Percentiles rank a stretch among this genome's conserved stretches.
Conservation (phyloP, 2,797 vertebrate genomes). For the Percopsis omiscomaycus region DNA sequence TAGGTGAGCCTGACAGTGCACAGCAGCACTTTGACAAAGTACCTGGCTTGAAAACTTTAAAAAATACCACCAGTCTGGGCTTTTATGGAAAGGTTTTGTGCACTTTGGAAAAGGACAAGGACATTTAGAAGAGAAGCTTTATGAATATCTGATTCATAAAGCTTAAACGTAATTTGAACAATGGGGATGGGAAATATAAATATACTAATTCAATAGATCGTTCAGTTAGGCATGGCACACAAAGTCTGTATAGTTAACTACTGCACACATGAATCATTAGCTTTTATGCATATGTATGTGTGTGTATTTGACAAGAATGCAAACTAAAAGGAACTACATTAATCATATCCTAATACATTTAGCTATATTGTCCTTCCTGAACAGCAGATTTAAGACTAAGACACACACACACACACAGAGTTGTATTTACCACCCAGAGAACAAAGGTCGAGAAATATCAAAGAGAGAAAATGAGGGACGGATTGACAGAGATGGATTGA, state of each 20-base stretch:
- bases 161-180: slow-evolving; percentile 21
- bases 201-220: too few species aligned
- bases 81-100: slow-evolving; percentile 41
- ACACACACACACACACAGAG: background rate
- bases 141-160: slow-evolving; percentile 73
- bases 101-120: slow-evolving; percentile 33
- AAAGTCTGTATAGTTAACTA: too few species aligned
- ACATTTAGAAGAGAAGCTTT: slow-evolving; percentile 49
- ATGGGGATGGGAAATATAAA: too few species aligned
- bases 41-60: slow-evolving; percentile 19
- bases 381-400: background rate
- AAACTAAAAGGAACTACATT: too few species aligned
- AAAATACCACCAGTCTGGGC: slow-evolving; percentile 38
- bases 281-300: too few species aligned
- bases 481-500: background rate
- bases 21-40: slow-evolving; percentile 32
- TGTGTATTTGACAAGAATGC: too few species aligned
- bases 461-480: background rate
- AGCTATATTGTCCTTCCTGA: background rate
- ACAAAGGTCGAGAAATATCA: slow-evolving; percentile 18
- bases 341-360: background rate
- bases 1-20: slow-evolving; percentile 4
- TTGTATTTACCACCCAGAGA: slow-evolving; percentile 7
- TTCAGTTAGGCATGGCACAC: too few species aligned
- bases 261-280: too few species aligned